A percentile compares a stretch with the other conserved stretches of the same genome.
Evolutionary conservation across 2,113 vertebrate species (phyloP).

Genomic region (Terrapene triunguis): DNA sequence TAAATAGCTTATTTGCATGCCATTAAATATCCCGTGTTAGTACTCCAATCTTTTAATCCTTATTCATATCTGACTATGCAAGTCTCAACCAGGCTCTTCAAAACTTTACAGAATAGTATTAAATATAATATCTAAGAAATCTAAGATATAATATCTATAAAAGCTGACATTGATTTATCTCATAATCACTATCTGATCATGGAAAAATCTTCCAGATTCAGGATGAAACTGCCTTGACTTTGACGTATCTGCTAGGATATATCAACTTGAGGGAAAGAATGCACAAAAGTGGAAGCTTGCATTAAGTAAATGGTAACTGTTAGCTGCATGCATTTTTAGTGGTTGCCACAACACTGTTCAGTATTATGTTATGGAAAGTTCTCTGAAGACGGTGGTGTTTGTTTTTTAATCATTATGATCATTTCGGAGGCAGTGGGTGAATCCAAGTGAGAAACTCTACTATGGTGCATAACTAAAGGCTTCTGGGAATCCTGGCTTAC

Average conservation of each 20-base stretch:
- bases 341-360: neutral
- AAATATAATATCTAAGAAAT: neutral
- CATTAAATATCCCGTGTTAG: neutral
- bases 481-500: neutral
- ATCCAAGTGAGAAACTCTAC: neutral
- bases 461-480: neutral
- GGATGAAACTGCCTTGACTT: neutral
- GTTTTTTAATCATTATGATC: conserved; percentile 15
- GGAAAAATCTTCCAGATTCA: too few species aligned
- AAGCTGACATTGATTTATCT: neutral
- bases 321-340: neutral
- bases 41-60: neutral
- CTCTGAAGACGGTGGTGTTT: neutral
- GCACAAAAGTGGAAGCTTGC: neutral
- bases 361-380: neutral
- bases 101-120: neutral
- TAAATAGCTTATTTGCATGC: neutral
- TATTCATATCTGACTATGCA: neutral
- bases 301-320: neutral
- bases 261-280: neutral
- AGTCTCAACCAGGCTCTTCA: neutral
- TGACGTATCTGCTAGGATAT: neutral
- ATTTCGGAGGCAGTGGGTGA: neutral
- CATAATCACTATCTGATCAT: too few species aligned
- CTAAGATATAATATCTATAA: neutral